Evolutionary conservation across 2,888 invertebrate species (phyloP), one percentile per base, ranked within the genome.

Genomic region (Mesoligia furuncula): DNA sequence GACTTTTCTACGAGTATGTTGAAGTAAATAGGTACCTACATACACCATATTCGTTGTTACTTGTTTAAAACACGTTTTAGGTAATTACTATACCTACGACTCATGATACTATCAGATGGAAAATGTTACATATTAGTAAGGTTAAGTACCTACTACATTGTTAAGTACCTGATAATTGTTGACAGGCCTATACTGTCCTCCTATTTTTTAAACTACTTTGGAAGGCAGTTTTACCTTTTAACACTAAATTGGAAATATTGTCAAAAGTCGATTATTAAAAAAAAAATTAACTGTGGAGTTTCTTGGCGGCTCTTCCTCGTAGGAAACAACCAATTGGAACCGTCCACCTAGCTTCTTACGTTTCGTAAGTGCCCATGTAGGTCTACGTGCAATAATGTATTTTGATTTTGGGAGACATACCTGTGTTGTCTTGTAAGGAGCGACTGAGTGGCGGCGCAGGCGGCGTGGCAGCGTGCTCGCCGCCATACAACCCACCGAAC

Each of bases 401-500:
- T 36, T 51, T 36, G 6, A n/a, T 51, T 24, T 51, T 68, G 8
- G n/a, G 6, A 42, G 7, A 83, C 93, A 80, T 94, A 97, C 97
- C 97, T 95, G 97, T 96, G 89, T 96, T 97, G 91, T 96, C 97
- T 93, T 96, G 97, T 93, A 96, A 95, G 90, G 95, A 97, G 90
- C 95, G 97, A 90, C 93, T 97, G 89, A 93, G 97, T 88, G 95
- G 90, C 87, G 95, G 94, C 79, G 96, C 96, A 24, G 98, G 98
- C 79, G 98, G 98, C 86, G 98, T 98, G 85, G 98, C 97, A 62
- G 98, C 98, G 87, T 98, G 98, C 79, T 97, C 96, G 7, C 97
- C 97, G 42, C 98, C 98, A 94, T 99, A 99, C 89, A 99, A 97
- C 42, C 98, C 98, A 78, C 98, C 98, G 94, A 99, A 99, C 95